Conservation (phyloP, 2,113 vertebrate genomes). For the Silurus asotus region DNA sequence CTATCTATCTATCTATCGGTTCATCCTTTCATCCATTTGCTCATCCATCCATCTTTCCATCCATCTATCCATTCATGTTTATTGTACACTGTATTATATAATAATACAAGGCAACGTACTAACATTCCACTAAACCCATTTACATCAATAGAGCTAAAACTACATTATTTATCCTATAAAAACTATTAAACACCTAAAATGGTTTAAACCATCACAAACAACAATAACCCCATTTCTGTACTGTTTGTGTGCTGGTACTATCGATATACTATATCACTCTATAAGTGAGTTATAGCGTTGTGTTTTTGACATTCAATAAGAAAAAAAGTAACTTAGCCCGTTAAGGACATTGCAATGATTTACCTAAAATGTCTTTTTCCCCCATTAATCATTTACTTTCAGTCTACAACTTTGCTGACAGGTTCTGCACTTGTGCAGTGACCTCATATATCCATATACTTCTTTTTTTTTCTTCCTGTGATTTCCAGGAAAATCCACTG, state of each 20-base stretch:
- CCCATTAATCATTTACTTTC: background rate
- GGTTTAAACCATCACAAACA: background rate
- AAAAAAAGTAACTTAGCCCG: no score
- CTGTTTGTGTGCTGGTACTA: background rate
- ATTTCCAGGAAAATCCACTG: background rate
- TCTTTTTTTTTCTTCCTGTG: background rate
- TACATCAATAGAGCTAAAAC: no score
- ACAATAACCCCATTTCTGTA: background rate
- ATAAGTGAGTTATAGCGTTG: no score
- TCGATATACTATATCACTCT: no score
- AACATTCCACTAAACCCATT: background rate
- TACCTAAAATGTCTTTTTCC: background rate
- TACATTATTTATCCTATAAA: background rate
- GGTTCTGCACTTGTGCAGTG: background rate
- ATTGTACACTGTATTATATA: background rate
- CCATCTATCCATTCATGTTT: background rate
- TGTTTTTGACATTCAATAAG: no score
- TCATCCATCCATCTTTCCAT: background rate
- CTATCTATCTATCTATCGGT: no score
- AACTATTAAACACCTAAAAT: background rate
- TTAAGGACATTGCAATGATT: background rate
- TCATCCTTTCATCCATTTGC: no score
- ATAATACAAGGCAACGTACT: background rate
- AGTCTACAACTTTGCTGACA: background rate
- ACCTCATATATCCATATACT: background rate